Base-by-base conservation (phyloP, 1,140 invertebrate species). In the Temnothorax curvispinosus region DNA sequence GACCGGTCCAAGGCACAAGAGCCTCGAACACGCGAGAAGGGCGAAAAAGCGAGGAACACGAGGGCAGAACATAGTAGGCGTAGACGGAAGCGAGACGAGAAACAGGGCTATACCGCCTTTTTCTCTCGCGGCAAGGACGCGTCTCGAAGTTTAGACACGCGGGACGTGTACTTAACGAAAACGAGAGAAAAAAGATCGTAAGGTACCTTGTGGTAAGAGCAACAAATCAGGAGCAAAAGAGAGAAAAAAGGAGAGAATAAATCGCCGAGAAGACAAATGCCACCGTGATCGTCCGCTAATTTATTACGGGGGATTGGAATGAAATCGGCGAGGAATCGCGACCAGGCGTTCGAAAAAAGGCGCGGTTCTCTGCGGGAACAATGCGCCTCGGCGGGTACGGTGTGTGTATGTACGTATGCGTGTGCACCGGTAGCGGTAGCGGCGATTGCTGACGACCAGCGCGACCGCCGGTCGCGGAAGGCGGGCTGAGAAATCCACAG, bases 251-350 rank as follows among this genome's bases (percentile, higher is more conserved):
- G 58, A 88, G 78, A 18, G 69, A 76, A 91, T 91, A 91, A 91
- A 91, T 91, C 69, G 91, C 91, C 87, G 78, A 85, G 88, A 92
- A 92, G 94, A 94, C 93, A 94, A 95, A 94, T 95, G 94, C 94
- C 94, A 95, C 94, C 94, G 91, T 91, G 90, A 91, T 91, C 90
- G 90, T 47, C 85, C 82, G 84, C 82, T 91, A 91, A 90, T 92
- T 91, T 91, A 92, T 92, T 91, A 88, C 84, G 89, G 93, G 27
- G 90, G 91, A 93, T 93, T 87, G 94, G 93, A 94, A 95, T 94
- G 94, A 93, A 94, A 91, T 93, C 93, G 91, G 87, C 91, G 93
- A 94, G 92, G 94, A 93, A 90, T 84, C 80, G 69, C 64, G 44
- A n/a, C 65, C 62, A 27, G 58, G 72, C 74, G 58, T 58, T 38